Base-by-base conservation (phyloP, 1,140 invertebrate genomes). In the Bombus cullumanus region DNA sequence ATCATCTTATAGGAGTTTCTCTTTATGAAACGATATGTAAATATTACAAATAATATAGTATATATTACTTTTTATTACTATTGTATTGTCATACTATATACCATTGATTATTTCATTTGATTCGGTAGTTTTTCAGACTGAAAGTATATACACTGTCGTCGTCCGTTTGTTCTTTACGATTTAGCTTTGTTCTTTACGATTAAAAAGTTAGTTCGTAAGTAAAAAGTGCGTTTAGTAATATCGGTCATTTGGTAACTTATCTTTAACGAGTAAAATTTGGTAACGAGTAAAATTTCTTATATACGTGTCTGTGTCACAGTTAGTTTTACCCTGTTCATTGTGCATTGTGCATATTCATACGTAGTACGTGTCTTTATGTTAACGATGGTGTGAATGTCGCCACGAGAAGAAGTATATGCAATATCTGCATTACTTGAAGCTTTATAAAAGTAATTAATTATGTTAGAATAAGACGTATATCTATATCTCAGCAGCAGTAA, bases 381-480 rank as follows among this genome's bases (percentile, higher is more conserved):
- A 64, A 64, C 64, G 43, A 34, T 72, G 62, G 6, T 72, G 69
- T 47, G 3, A 53, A 25, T 3, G n/a, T 68, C 76, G 80, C 78
- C 66, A 87, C 72, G 37, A 37, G 37, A 85, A 34, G 74, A 57
- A 43, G 39, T 53, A 81, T 18, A 74, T 81, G 34, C 66, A 81
- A 76, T 87, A 59, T 84, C 53, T 57, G 80, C 76, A 72, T 78
- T 76, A 84, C 18, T 81, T 41, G 47, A 84, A 83, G 79, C 81
- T 88, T 81, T 64, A 85, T 80, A 72, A 86, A 53, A 88, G 18
- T 88, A 85, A n/a, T n/a, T n/a, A 90, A 34, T 88, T 90, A 88
- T 84, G 73, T 81, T 90, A 90, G 86, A 83, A 53, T 90, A 90
- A 90, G 89, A 47, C 71, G 59, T 90, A 88, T 47, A 85, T 64